Evolutionary conservation across 2,113 vertebrate genomes (phyloP).

Genomic region (Phrynosoma platyrhinos): DNA sequence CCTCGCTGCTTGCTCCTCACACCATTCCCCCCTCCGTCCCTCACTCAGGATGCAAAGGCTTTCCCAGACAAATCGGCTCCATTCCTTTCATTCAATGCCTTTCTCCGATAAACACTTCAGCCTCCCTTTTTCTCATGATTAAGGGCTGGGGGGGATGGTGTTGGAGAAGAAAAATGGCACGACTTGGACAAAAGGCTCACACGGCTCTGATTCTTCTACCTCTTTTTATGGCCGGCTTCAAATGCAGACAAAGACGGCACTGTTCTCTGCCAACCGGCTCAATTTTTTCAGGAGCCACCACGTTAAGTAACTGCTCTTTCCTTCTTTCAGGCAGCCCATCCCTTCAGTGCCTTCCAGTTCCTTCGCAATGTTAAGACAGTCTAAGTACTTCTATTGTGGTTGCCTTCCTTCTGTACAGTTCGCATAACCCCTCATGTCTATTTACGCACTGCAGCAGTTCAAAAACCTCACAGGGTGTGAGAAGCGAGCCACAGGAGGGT

Average conservation of each 20-base stretch:
- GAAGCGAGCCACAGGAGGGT: not conserved
- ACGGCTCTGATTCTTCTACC: constrained; percentile 23
- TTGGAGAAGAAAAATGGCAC: constrained; percentile 34
- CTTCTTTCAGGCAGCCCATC: not conserved
- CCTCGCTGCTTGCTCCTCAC: not conserved
- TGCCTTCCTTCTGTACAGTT: not conserved
- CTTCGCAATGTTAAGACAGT: not conserved
- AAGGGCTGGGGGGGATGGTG: fast-evolving
- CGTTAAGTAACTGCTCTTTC: constrained; percentile 33
- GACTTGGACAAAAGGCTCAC: constrained; percentile 54
- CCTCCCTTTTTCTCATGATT: constrained; percentile 14
- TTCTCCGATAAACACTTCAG: constrained; percentile 46
- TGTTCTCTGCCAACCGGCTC: constrained; percentile 44
- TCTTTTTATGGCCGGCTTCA: not conserved
- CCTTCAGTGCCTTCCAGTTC: too few species aligned
- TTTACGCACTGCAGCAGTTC: not conserved
- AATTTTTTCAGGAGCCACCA: not conserved
- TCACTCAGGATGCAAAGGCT: not conserved
- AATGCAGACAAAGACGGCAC: constrained; percentile 38
- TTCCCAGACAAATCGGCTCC: constrained; percentile 46
- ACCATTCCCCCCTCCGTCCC: fast-evolving
- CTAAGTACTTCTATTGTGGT: not conserved
- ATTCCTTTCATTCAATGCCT: constrained; percentile 15
- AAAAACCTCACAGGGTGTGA: not conserved
- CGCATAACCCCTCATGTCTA: too few species aligned